Conservation (phyloP, 2,113 vertebrate species). For the Trogon surrucura region DNA sequence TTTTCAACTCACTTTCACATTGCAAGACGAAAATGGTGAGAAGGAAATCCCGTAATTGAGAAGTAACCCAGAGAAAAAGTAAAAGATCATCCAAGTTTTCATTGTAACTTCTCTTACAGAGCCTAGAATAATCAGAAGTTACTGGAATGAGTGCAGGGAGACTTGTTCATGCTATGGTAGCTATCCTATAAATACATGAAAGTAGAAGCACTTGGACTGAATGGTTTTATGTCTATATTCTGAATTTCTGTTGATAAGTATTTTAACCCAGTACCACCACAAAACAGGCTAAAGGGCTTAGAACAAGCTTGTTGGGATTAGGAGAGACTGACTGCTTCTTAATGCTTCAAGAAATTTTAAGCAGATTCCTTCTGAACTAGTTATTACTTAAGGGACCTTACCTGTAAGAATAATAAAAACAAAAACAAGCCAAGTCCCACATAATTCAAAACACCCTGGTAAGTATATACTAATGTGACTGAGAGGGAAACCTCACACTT, state of each 20-base stretch:
- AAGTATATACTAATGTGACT: not conserved
- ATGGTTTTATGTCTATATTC: not conserved
- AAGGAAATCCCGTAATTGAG: not conserved
- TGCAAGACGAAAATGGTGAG: not conserved
- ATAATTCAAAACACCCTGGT: not conserved
- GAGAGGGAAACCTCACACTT: not conserved
- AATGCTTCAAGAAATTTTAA: not conserved
- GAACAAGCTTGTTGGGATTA: not conserved
- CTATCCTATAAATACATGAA: not conserved
- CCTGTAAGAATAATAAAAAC: not conserved
- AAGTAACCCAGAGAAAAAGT: not conserved
- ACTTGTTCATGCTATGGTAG: not conserved
- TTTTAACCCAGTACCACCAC: not conserved
- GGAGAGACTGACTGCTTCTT: not conserved
- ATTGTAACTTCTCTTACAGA: not conserved
- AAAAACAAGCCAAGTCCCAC: not conserved
- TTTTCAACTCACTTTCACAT: not conserved
- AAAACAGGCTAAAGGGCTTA: not conserved
- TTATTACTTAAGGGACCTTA: not conserved
- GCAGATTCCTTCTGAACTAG: not conserved
- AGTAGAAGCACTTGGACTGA: not conserved
- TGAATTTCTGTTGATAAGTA: not conserved
- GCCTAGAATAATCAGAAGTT: not conserved
- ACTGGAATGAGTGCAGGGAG: not conserved
- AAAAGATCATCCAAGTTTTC: not conserved